Evolutionary conservation across 2,113 vertebrate genomes (phyloP).

Genomic region (Petroica traversi): DNA sequence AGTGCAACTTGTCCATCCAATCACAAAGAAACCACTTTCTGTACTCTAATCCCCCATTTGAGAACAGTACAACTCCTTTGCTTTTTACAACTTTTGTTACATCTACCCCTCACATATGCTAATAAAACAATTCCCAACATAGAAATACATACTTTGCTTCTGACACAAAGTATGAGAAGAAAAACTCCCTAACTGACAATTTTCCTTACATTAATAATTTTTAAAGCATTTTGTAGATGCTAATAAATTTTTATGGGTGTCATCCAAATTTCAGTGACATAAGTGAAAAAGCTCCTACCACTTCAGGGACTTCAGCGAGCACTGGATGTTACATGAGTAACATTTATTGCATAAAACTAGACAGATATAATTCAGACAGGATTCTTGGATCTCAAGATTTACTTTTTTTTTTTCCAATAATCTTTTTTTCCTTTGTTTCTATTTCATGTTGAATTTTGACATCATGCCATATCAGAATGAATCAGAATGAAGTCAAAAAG

Average conservation of each 20-base stretch:
- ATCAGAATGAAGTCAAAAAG: neutral
- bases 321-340: neutral
- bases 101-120: neutral
- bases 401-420: neutral
- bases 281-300: conserved; percentile 37
- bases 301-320: neutral
- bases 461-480: too few species aligned
- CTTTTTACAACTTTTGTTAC: neutral
- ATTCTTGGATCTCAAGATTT: neutral
- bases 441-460: neutral
- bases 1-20: neutral
- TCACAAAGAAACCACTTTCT: neutral
- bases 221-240: conserved; percentile 39
- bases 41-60: neutral
- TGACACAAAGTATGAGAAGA: neutral
- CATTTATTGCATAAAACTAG: neutral
- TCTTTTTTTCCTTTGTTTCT: neutral
- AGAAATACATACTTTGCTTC: neutral
- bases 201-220: conserved; percentile 37
- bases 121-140: neutral
- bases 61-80: neutral
- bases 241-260: conserved; percentile 18
- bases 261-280: conserved; percentile 34
- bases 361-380: neutral
- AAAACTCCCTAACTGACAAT: neutral